These are phyloP conservation scores for Danaus melanippus DNA, from an alignment of 1,140 invertebrate species.

Conservation along the genomic window DNA sequence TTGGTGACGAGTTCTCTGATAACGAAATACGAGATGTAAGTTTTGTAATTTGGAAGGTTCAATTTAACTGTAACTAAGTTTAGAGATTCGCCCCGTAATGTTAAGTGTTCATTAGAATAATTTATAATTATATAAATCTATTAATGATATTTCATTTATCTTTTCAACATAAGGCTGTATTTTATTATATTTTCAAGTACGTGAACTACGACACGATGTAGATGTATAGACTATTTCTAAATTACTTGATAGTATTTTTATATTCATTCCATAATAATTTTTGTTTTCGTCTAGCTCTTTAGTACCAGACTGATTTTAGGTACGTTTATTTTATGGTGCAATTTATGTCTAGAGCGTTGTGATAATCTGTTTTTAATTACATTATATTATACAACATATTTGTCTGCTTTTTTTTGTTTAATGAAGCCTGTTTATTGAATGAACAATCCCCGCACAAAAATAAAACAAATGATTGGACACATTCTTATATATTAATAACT, in stretches of 20 bases:
- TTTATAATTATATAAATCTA: conserved; percentile 50
- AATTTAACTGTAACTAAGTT: conserved; percentile 50
- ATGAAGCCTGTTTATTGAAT: background rate
- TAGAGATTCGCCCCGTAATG: conserved; percentile 53
- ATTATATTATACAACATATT: conserved; percentile 57
- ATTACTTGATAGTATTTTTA: conserved; percentile 71
- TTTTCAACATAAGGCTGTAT: conserved; percentile 60
- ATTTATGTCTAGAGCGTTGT: conserved; percentile 72
- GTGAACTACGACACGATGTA: conserved; percentile 52
- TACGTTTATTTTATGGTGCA: conserved; percentile 72
- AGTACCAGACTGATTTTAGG: conserved; percentile 72
- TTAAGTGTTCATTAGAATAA: conserved; percentile 70
- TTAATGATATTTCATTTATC: conserved; percentile 50
- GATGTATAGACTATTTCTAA: conserved; percentile 60
- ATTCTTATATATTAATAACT: conserved; percentile 30
- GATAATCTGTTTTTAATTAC: conserved; percentile 71
- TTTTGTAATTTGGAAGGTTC: conserved; percentile 28
- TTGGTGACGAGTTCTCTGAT: too few species aligned
- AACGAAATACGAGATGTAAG: too few species aligned
- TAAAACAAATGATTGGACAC: conserved; percentile 17
- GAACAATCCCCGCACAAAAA: conserved; percentile 4
- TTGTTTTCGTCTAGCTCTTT: conserved; percentile 58
- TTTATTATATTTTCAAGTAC: conserved; percentile 54
- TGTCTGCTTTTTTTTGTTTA: conserved; percentile 9
- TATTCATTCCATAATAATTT: conserved; percentile 66